These are phyloP conservation scores for Akabosia matsudoensis DNA, from an alignment of 1,140 invertebrate genomes.

Conservation along the genomic window DNA sequence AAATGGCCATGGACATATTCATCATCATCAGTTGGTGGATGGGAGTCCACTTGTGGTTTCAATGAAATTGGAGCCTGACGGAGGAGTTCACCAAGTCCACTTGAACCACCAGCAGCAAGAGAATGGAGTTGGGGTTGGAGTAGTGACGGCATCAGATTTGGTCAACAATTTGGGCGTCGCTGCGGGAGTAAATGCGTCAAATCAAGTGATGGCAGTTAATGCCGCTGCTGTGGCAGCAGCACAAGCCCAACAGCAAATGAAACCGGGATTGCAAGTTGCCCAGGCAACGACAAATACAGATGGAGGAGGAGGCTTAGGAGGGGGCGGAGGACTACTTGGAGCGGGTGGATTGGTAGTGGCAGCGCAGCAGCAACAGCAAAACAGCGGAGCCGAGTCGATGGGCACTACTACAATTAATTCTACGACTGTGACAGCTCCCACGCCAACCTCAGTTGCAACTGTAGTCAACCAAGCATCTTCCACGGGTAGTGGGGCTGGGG, in stretches of 20 bases:
- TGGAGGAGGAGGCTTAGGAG: neutral
- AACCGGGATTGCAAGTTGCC: neutral
- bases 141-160: neutral
- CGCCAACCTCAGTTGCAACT: neutral
- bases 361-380: neutral
- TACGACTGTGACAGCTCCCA: neutral
- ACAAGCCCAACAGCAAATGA: neutral
- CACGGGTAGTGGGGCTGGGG: neutral
- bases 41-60: neutral
- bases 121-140: neutral
- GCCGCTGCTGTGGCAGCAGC: neutral
- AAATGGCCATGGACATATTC: neutral
- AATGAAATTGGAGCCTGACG: neutral
- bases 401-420: neutral
- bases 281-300: neutral
- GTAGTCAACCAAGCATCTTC: neutral
- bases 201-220: neutral
- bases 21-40: neutral
- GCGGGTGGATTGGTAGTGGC: neutral
- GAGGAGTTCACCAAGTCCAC: neutral
- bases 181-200: neutral
- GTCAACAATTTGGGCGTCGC: neutral
- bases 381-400: neutral
- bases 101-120: conserved; percentile 2
- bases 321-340: neutral